Percentiles rank a stretch among this genome's conserved stretches.
Conservation (phyloP, 1,140 invertebrate genomes). For the Harpegnathos saltator region DNA sequence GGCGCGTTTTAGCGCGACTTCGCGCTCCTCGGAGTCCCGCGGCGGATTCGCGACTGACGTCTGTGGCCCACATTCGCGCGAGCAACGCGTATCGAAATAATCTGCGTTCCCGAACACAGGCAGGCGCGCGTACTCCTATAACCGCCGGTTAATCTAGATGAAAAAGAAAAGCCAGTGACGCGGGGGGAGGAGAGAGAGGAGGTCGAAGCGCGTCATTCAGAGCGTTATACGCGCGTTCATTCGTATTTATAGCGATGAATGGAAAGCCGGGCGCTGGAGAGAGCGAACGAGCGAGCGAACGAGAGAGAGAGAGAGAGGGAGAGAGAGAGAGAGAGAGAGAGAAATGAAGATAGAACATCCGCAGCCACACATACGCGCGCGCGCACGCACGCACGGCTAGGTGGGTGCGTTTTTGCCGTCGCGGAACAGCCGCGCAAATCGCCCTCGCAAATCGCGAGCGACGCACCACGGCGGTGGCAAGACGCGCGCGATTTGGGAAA, state of each 20-base stretch:
- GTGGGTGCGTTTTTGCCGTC: constrained; percentile 24
- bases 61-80: background rate
- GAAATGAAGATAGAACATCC: background rate
- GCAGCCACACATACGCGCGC: no score
- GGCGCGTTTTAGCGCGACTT: background rate
- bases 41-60: background rate
- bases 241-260: constrained; percentile 73
- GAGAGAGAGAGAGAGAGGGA: no score
- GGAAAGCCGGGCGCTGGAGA: constrained; percentile 41
- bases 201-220: constrained; percentile 53
- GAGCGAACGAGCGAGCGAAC: no score
- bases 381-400: no score
- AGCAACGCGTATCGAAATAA: constrained; percentile 10
- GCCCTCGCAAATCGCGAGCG: background rate
- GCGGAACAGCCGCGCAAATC: constrained; percentile 2
- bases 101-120: background rate
- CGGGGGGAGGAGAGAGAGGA: constrained; percentile 6
- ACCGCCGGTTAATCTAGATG: background rate
- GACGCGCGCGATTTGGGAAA: constrained; percentile 21
- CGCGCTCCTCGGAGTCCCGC: constrained; percentile 5
- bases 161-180: background rate
- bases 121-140: background rate
- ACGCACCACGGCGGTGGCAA: no score
- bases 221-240: constrained; percentile 50
- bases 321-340: background rate